Evolutionary conservation across 2,113 vertebrate genomes (phyloP).

Genomic region (Polypterus senegalus): DNA sequence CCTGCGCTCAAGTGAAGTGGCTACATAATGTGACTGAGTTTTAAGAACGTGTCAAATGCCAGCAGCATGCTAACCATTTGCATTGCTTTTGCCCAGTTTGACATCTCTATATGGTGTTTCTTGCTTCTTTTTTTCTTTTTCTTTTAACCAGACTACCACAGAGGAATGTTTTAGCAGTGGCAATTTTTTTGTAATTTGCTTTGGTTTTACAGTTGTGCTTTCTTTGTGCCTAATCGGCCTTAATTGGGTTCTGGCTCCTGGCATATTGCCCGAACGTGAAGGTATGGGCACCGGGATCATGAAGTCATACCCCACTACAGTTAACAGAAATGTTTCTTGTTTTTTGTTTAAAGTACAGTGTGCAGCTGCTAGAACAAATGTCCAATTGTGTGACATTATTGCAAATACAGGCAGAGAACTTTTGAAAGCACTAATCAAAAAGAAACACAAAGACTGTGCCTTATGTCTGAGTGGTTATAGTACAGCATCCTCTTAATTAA

Average conservation of each 20-base stretch:
- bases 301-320: conserved; percentile 4
- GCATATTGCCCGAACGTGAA: conserved; percentile 34
- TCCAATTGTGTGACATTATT: too few relatives aligned
- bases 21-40: conserved; percentile 46
- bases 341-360: not conserved
- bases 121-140: conserved; percentile 20
- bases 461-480: too few relatives aligned
- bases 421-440: too few relatives aligned
- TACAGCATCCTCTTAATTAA: too few relatives aligned
- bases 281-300: conserved; percentile 33
- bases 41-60: conserved; percentile 38
- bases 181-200: conserved; percentile 44
- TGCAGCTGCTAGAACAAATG: too few relatives aligned
- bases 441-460: too few relatives aligned
- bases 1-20: conserved; percentile 51
- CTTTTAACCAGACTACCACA: conserved; percentile 32
- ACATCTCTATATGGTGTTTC: conserved; percentile 31
- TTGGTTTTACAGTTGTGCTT: conserved; percentile 44
- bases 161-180: conserved; percentile 24
- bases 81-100: conserved; percentile 34
- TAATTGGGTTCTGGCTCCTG: conserved; percentile 47
- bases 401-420: too few relatives aligned
- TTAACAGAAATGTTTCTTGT: not conserved
- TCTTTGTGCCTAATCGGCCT: conserved; percentile 51
- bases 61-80: conserved; percentile 40